These are phyloP conservation scores for Cygnus olor DNA, from an alignment of 2,797 vertebrate species.

Conservation along the genomic window DNA sequence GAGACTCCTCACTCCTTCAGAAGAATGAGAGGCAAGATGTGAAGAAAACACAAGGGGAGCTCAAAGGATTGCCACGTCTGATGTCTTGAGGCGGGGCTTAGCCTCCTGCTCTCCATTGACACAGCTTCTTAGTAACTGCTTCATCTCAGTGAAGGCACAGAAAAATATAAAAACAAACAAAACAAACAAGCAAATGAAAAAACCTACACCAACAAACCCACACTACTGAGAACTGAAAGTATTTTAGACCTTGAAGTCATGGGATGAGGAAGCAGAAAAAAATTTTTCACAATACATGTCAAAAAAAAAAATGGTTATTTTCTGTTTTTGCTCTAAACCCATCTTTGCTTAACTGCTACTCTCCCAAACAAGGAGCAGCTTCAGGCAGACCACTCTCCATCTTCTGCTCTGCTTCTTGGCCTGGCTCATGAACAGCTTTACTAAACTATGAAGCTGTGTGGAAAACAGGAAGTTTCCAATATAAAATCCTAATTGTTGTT, in stretches of 20 bases:
- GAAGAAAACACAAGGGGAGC: not conserved
- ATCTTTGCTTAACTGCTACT: not conserved
- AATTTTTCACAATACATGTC: fast-evolving
- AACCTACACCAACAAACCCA: not conserved
- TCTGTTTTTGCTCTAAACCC: not conserved
- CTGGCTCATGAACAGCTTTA: not conserved
- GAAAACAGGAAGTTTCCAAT: constrained; percentile 43
- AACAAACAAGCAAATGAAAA: not conserved
- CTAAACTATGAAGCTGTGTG: not conserved
- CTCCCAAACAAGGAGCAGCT: not conserved
- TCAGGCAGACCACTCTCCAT: not conserved
- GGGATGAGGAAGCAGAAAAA: not conserved
- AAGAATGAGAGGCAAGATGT: not conserved
- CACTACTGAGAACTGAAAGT: not conserved
- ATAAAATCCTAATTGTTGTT: not conserved
- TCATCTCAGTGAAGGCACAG: not conserved
- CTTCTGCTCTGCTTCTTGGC: not conserved
- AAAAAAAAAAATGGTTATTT: not conserved
- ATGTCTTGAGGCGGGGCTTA: not conserved
- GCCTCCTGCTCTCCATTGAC: not conserved
- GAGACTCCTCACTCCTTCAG: not conserved
- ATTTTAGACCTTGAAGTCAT: not conserved
- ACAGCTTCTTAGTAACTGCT: not conserved
- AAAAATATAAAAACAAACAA: not conserved
- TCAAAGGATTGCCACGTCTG: not conserved